phyloP scores from a whole-genome alignment of 2,797 vertebrate genomes.

The Myotis daubentonii region DNA sequence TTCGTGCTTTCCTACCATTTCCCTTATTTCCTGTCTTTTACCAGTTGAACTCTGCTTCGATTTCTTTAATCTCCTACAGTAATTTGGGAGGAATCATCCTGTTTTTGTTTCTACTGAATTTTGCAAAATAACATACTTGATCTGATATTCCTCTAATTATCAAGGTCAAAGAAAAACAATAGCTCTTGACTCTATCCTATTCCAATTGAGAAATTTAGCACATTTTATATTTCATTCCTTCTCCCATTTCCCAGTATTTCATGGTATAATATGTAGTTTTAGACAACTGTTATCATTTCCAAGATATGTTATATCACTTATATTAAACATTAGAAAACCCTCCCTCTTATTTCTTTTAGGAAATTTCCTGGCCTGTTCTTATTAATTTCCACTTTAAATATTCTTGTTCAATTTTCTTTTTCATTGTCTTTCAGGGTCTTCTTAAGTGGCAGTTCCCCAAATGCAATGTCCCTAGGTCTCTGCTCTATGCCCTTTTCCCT shows the following conservation, averaged over 20 bases:
- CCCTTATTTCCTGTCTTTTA: slow-evolving; percentile 72
- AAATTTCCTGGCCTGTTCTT: background rate
- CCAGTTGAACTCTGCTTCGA: slow-evolving; percentile 74
- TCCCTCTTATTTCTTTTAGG: background rate
- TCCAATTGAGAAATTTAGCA: slow-evolving; percentile 58
- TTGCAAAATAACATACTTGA: slow-evolving; percentile 64
- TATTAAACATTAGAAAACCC: background rate
- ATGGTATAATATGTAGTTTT: background rate
- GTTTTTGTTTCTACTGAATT: slow-evolving; percentile 76
- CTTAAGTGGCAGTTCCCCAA: background rate
- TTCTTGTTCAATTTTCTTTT: background rate
- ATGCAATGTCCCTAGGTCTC: background rate
- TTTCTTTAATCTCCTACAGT: slow-evolving; percentile 69
- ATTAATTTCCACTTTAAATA: background rate
- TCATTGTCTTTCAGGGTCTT: background rate
- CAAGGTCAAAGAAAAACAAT: slow-evolving; percentile 79
- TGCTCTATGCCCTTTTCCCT: background rate
- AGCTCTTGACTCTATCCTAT: slow-evolving; percentile 61
- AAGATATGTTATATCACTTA: background rate
- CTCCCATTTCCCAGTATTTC: slow-evolving; percentile 38
- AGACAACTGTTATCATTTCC: background rate
- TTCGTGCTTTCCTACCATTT: slow-evolving; percentile 68
- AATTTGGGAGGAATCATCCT: slow-evolving; percentile 78
- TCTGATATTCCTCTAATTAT: slow-evolving; percentile 70
- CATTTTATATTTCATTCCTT: slow-evolving; percentile 31